Base-by-base conservation (phyloP, 2,888 invertebrate genomes). In the Alloscopus bannaensis region DNA sequence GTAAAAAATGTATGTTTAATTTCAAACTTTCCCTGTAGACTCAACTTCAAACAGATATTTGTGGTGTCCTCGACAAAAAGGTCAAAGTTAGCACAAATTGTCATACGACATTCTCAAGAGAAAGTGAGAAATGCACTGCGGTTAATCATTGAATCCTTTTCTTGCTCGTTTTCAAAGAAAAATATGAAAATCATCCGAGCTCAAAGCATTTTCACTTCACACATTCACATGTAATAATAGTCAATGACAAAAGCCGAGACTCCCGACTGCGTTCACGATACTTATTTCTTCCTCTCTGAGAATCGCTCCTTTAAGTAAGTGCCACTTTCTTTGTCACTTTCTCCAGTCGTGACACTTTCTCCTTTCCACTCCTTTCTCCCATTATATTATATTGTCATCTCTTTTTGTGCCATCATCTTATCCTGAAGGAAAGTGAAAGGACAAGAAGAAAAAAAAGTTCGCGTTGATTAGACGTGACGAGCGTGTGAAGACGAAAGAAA, bases 271-370 rank as follows among this genome's bases (percentile, higher is more conserved):
- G 24, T 22, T 24, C 20, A 16, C 52, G 3, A 3, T 52, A 2
- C n/a, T 24, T 52, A 8, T 18, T 24, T 22, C 24, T 52, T 18
- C 24, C 3, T 26, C 24, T 52, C 24, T 24, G 4, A 16, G 24
- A 24, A 8, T 22, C 20, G 20, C 52, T 26, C 52, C 52, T 52
- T 52, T 52, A 52, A 52, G 22, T 24, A 52, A 52, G 52, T 18
- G 24, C 22, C 24, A 52, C 52, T 52, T 52, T 52, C 52, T 52
- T 52, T 52, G 52, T 52, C 52, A 24, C 52, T 52, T 52, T 52
- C 52, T 52, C 24, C 52, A 6, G 4, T 26, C 52, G 24, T 52
- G 52, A 52, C 52, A 52, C 4, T 52, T 52, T 47, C 47, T 47
- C 47, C 18, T n/a, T 47, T 47, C 47, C 4, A 6, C n/a, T 47